Evolutionary conservation across 2,797 vertebrate species (phyloP).

Genomic region (Phoebastria nigripes): DNA sequence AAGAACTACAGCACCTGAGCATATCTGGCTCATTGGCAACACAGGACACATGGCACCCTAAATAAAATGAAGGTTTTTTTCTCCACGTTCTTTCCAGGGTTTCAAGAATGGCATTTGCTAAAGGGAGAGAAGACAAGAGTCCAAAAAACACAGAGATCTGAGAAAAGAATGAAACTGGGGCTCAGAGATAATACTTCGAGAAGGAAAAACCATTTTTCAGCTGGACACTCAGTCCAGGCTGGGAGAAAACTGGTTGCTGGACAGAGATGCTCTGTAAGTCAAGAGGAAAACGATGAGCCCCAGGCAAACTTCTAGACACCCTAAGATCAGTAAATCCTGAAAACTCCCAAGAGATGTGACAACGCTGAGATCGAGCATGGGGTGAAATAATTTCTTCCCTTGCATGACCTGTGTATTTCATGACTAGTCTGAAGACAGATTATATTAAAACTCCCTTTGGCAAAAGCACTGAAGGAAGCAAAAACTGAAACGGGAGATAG

Average conservation of each 20-base stretch:
- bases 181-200: background rate
- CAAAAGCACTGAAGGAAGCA: background rate
- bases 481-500: background rate
- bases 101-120: background rate
- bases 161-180: background rate
- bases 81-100: background rate
- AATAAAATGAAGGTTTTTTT: background rate
- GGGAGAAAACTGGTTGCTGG: background rate
- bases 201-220: background rate
- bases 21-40: background rate
- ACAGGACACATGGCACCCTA: background rate
- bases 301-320: background rate
- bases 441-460: background rate
- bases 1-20: background rate
- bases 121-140: background rate
- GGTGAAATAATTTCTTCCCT: background rate
- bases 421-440: background rate
- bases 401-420: background rate
- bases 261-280: background rate
- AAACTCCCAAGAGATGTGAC: background rate
- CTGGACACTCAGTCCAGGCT: background rate
- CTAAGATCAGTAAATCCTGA: background rate
- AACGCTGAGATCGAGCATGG: background rate
- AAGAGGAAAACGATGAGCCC: background rate
- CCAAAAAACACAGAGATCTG: background rate